phyloP scores from a whole-genome alignment of 1,140 invertebrate genomes.

The Pseudomyrmex gracilis region DNA sequence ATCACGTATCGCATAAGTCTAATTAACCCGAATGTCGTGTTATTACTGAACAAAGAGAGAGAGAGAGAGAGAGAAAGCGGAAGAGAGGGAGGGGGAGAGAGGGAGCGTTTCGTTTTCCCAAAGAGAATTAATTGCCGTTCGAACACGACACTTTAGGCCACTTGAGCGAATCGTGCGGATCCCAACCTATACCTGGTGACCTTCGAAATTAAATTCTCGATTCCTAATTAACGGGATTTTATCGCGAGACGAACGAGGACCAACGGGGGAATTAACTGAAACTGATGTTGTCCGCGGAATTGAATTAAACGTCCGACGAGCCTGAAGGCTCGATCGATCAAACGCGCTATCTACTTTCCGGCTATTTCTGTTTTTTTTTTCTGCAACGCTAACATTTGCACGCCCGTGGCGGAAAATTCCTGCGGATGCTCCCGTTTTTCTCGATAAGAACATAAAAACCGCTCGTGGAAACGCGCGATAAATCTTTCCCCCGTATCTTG shows the following conservation, averaged over 20 bases:
- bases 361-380: neutral
- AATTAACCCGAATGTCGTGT: constrained; percentile 37
- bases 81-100: too few relatives aligned
- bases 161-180: neutral
- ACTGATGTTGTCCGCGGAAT: constrained; percentile 22
- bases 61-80: too few relatives aligned
- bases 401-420: neutral
- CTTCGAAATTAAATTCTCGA: constrained; percentile 39
- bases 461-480: neutral
- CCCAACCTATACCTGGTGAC: neutral
- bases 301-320: constrained; percentile 15
- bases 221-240: constrained; percentile 58
- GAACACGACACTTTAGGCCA: constrained; percentile 1
- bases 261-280: constrained; percentile 8
- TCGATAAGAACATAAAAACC: neutral
- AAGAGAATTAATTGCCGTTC: constrained; percentile 26
- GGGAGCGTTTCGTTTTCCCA: neutral
- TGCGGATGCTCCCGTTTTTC: neutral
- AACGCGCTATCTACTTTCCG: constrained; percentile 1
- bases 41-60: constrained; percentile 6
- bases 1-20: neutral
- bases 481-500: neutral
- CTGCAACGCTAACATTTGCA: constrained; percentile 9
- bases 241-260: neutral
- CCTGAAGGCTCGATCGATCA: constrained; percentile 26